These are phyloP conservation scores for Pseudorhombus dupliciocellatus DNA, from an alignment of 2,113 vertebrate genomes.

Conservation along the genomic window DNA sequence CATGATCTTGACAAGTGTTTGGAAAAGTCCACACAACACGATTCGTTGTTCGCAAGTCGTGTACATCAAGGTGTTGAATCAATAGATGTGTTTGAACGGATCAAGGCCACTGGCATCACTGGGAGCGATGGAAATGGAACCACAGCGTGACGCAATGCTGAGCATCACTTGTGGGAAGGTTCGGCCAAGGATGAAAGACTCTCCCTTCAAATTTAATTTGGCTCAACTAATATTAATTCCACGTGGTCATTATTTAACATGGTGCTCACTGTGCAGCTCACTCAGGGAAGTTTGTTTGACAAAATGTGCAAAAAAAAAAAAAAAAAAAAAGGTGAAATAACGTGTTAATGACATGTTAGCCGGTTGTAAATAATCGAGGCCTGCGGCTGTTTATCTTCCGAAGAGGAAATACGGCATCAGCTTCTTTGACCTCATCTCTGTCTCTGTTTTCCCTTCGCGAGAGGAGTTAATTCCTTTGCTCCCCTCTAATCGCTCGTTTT, in stretches of 20 bases:
- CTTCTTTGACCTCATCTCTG: background rate
- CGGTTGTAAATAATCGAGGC: too few species aligned
- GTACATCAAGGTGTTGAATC: slow-evolving; percentile 19
- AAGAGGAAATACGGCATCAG: too few species aligned
- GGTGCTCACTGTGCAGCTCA: too few species aligned
- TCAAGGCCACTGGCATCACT: slow-evolving; percentile 1
- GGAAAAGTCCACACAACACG: slow-evolving; percentile 45
- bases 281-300: too few species aligned
- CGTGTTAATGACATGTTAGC: too few species aligned
- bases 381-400: too few species aligned
- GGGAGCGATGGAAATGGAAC: background rate
- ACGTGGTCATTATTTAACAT: too few species aligned
- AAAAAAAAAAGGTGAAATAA: too few species aligned
- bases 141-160: background rate
- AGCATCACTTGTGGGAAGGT: background rate
- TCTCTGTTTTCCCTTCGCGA: background rate
- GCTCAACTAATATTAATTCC: too few species aligned
- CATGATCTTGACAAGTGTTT: slow-evolving; percentile 18
- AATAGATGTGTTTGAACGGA: slow-evolving; percentile 38
- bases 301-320: too few species aligned
- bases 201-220: too few species aligned
- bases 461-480: background rate
- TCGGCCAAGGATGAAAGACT: background rate
- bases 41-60: slow-evolving; percentile 14
- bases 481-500: background rate